phyloP scores from a whole-genome alignment of 2,888 invertebrate genomes.

The Netelia inedita region DNA sequence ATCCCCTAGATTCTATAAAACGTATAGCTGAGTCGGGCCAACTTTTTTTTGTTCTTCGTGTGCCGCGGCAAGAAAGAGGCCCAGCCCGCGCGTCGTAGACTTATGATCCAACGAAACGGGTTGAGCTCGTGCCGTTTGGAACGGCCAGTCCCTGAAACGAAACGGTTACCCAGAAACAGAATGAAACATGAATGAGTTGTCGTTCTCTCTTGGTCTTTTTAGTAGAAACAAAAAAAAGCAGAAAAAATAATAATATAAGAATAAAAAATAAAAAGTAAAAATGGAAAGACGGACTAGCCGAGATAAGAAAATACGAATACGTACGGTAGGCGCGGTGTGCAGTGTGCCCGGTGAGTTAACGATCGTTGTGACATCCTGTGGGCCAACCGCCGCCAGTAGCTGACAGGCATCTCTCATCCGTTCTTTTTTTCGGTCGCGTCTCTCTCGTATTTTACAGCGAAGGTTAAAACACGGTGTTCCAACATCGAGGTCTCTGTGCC shows the following conservation, averaged over 20 bases:
- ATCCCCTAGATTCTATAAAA: slow-evolving; percentile 54
- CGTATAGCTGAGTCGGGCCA: slow-evolving; percentile 16
- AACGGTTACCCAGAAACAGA: slow-evolving; percentile 53
- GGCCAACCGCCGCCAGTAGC: slow-evolving; percentile 56
- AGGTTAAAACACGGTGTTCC: slow-evolving; percentile 16
- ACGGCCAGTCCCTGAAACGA: slow-evolving; percentile 50
- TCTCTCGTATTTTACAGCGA: slow-evolving; percentile 1
- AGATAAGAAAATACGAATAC: slow-evolving; percentile 46
- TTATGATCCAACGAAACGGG: slow-evolving; percentile 63
- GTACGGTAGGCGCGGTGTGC: slow-evolving; percentile 14
- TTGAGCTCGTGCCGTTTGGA: slow-evolving; percentile 66
- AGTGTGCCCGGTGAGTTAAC: slow-evolving; percentile 44
- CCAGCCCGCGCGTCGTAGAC: slow-evolving; percentile 33
- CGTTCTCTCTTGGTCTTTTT: slow-evolving; percentile 52
- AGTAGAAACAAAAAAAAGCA: slow-evolving; percentile 42
- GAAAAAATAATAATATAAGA: slow-evolving; percentile 47
- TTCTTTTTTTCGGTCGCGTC: slow-evolving; percentile 13
- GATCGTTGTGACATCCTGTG: slow-evolving; percentile 64
- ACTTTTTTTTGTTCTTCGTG: not conserved
- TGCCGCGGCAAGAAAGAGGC: slow-evolving; percentile 30
- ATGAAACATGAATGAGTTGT: slow-evolving; percentile 66
- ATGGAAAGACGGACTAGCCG: slow-evolving; percentile 51
- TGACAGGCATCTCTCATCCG: slow-evolving; percentile 32
- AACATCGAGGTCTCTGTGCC: not conserved
- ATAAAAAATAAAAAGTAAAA: slow-evolving; percentile 42